Evolutionary conservation across 2,113 vertebrate genomes (phyloP).

Genomic region (Rallus limicola): DNA sequence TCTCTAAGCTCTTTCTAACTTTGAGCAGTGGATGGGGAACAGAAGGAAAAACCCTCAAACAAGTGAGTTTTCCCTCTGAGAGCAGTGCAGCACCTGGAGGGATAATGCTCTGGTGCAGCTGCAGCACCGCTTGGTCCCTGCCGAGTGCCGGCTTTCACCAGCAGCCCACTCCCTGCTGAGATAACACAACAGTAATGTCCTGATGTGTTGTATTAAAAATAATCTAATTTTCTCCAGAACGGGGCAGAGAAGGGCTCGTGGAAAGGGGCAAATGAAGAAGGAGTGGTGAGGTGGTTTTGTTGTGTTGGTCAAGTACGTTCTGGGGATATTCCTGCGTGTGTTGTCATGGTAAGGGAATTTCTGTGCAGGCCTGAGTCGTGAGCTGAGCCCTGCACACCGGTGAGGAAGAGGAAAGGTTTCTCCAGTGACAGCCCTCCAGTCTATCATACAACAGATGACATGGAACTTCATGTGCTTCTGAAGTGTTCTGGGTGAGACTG

Average conservation of each 20-base stretch:
- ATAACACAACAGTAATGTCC: neutral
- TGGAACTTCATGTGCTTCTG: neutral
- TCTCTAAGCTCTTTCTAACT: neutral
- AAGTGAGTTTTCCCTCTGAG: neutral
- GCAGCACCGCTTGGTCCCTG: neutral
- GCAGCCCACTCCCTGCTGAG: neutral
- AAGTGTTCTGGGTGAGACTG: neutral
- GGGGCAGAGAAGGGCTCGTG: neutral
- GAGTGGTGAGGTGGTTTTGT: neutral
- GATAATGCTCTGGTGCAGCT: neutral
- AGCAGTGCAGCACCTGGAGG: neutral
- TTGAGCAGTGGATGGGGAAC: neutral
- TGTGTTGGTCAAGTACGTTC: rapidly evolving
- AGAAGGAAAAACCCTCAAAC: neutral
- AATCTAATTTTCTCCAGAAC: neutral
- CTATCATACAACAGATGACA: neutral
- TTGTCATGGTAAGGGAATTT: neutral
- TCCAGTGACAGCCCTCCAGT: neutral
- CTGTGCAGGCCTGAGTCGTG: rapidly evolving
- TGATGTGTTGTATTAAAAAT: neutral
- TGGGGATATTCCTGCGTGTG: neutral
- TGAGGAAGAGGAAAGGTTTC: neutral
- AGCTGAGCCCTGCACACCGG: neutral
- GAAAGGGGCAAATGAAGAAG: neutral
- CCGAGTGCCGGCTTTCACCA: neutral